Conservation (phyloP, 2,797 vertebrate species). For the Labroides dimidiatus region DNA sequence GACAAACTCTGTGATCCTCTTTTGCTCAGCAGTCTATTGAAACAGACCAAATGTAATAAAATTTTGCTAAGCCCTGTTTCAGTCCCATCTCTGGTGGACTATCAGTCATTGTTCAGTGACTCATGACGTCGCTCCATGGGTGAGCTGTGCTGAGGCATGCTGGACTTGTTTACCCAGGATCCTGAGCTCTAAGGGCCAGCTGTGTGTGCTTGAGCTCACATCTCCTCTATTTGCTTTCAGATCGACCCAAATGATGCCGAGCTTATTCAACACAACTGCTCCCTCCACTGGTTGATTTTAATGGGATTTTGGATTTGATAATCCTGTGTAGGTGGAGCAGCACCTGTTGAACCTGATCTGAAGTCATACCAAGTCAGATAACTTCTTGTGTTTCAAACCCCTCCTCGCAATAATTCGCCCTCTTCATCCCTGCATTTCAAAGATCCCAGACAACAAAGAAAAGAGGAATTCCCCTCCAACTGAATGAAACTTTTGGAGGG, state of each 20-base stretch:
- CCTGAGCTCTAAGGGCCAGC: constrained; percentile 83
- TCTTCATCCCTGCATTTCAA: constrained; percentile 71
- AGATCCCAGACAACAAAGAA: constrained; percentile 70
- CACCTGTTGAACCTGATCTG: constrained; percentile 65
- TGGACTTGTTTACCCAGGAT: constrained; percentile 85
- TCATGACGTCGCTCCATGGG: constrained; percentile 67
- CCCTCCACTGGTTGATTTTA: constrained; percentile 43
- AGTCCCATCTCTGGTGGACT: constrained; percentile 68
- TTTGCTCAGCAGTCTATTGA: constrained; percentile 67
- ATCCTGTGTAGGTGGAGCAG: constrained; percentile 46
- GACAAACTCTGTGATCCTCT: constrained; percentile 74
- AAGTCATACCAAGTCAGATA: constrained; percentile 49
- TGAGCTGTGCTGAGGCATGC: constrained; percentile 77
- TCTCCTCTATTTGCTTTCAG: constrained; percentile 84
- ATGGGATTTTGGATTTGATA: constrained; percentile 50
- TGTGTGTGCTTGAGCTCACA: constrained; percentile 84
- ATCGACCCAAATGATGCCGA: constrained; percentile 85
- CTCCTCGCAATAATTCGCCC: constrained; percentile 52
- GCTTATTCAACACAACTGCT: constrained; percentile 75
- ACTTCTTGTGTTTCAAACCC: constrained; percentile 37
- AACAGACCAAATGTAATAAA: constrained; percentile 80
- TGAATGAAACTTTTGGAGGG: constrained; percentile 64
- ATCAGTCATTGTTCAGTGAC: constrained; percentile 79
- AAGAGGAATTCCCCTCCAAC: constrained; percentile 72
- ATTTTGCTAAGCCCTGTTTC: constrained; percentile 76